Percentiles rank a stretch among this genome's conserved stretches.
Evolutionary conservation across 2,888 invertebrate species (phyloP).

Genomic region (Lasioglossum figueresi): DNA sequence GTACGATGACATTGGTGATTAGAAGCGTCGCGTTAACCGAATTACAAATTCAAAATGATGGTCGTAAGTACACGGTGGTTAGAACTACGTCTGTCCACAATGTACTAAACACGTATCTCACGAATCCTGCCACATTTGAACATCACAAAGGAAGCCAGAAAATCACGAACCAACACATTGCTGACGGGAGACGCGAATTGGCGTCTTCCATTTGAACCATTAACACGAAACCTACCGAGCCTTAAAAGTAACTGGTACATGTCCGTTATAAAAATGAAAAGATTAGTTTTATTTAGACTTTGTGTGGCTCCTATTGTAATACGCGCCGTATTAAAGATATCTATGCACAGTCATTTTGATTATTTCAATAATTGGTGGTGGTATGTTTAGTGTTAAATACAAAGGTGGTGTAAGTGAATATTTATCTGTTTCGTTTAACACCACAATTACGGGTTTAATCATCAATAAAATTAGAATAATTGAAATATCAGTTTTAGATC

Average conservation of each 20-base stretch:
- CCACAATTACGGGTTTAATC: background rate
- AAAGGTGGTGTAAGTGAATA: background rate
- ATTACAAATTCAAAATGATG: background rate
- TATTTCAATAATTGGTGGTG: too few relatives aligned
- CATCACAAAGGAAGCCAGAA: background rate
- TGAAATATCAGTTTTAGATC: background rate
- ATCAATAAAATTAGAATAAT: background rate
- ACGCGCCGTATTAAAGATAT: too few relatives aligned
- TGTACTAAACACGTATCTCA: background rate
- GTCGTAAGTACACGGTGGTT: background rate
- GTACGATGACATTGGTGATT: background rate
- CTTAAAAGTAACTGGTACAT: too few relatives aligned
- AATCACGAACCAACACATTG: background rate
- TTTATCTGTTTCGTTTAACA: background rate
- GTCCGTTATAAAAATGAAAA: too few relatives aligned
- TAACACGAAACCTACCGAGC: too few relatives aligned
- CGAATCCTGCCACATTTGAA: background rate
- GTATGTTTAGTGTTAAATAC: background rate
- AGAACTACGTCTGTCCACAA: background rate
- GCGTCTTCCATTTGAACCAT: background rate
- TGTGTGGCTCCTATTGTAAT: too few relatives aligned
- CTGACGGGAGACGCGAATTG: background rate
- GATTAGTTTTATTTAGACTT: too few relatives aligned
- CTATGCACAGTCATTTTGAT: too few relatives aligned
- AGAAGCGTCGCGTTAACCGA: background rate